Evolutionary conservation across 2,888 invertebrate species (phyloP).

Genomic region (Tipula helvola): DNA sequence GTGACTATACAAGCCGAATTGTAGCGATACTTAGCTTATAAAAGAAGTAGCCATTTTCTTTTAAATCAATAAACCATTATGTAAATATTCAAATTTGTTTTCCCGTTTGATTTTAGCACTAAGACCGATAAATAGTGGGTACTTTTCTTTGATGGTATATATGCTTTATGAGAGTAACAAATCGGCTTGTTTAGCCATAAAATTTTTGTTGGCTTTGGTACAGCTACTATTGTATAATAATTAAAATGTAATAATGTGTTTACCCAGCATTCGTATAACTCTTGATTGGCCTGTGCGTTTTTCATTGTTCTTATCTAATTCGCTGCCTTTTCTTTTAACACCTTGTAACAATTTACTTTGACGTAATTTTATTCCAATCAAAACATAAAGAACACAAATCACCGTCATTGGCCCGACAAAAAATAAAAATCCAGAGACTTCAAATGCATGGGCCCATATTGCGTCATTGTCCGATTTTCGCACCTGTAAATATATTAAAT

Average conservation of each 20-base stretch:
- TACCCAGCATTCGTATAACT: conserved; percentile 71
- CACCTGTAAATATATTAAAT: background rate
- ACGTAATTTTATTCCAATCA: conserved; percentile 60
- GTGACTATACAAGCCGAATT: no score
- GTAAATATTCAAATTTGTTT: background rate
- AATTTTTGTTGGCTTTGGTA: no score
- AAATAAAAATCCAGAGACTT: conserved; percentile 68
- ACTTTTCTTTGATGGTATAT: no score
- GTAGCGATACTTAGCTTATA: no score
- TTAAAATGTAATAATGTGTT: conserved; percentile 20
- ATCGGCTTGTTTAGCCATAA: no score
- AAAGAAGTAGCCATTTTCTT: no score
- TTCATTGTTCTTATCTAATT: conserved; percentile 32
- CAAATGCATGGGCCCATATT: conserved; percentile 47
- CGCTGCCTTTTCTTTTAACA: conserved; percentile 38
- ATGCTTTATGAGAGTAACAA: no score
- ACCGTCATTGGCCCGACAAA: conserved; percentile 80
- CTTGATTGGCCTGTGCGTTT: conserved; percentile 46
- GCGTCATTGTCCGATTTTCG: background rate
- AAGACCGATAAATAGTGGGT: no score
- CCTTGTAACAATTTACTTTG: conserved; percentile 49
- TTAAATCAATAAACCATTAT: conserved; percentile 7
- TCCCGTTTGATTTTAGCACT: no score
- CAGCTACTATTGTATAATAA: no score
- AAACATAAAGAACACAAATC: conserved; percentile 67